Evolutionary conservation across 2,797 vertebrate genomes (phyloP).

Genomic region (Propithecus deckenii): DNA sequence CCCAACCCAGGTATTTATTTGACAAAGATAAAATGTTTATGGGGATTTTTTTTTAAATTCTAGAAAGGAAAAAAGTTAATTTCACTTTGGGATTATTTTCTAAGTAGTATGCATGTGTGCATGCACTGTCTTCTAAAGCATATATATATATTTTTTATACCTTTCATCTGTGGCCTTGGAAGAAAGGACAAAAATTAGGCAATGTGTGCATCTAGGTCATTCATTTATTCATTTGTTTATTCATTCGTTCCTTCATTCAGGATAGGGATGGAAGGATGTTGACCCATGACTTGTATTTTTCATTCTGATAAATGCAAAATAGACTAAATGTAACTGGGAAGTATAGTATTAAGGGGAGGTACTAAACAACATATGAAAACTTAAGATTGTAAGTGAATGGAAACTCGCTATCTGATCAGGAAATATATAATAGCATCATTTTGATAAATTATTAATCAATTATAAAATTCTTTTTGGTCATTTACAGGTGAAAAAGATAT

Average conservation of each 20-base stretch:
- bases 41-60: not conserved
- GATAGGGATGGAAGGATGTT: not conserved
- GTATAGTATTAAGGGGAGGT: not conserved
- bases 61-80: not conserved
- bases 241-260: not conserved
- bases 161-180: not conserved
- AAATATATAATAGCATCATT: not conserved
- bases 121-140: not conserved
- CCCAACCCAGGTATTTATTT: not conserved
- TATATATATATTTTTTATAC: not conserved
- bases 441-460: not conserved
- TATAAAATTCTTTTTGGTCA: not conserved
- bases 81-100: constrained; percentile 21
- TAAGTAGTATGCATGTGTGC: not conserved
- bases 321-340: not conserved
- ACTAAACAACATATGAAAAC: not conserved
- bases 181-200: not conserved
- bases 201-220: not conserved
- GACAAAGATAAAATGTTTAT: not conserved
- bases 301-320: not conserved
- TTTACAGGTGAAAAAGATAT: not conserved
- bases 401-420: not conserved
- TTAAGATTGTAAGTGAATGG: not conserved
- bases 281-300: not conserved
- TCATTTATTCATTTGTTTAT: not conserved